Base-by-base conservation (phyloP, 2,113 vertebrate species). In the Amphiprion ocellaris region DNA sequence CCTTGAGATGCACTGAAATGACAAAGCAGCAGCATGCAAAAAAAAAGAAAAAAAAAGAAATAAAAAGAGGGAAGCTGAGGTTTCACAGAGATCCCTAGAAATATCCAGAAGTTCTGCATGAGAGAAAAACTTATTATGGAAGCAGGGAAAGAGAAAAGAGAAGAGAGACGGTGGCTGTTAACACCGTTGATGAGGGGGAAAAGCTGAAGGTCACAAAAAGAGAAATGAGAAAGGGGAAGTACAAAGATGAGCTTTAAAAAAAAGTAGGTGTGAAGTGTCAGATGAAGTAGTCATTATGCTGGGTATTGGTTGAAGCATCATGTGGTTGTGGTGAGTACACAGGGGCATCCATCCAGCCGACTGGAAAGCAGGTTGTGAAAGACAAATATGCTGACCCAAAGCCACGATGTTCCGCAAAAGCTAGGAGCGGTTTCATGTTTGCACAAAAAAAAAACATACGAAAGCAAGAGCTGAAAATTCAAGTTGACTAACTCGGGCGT, bases 331-430 rank as follows among this genome's bases (percentile, higher is more conserved):
- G 88, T 69, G 78, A 76, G 77, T 19, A 64, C 80, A 87, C 84
- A 74, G 23, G 9, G 71, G 64, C 72, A 65, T 59, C 79, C 33
- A 26, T 63, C 74, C 59, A 77, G 68, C 24, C 14, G 19, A 73
- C 66, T 30, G 47, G 77, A 88, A 88, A 87, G 84, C 77, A 80
- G 76, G 84, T 88, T 92, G 90, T 92, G 90, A 92, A 93, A 90
- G 70, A 80, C 61, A 85, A 89, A 91, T 86, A 82, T 85, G 84
- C 83, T 92, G 87, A 89, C 77, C 82, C 74, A 58, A 84, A 87
- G 53, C 82, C 79, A 86, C 41, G 16, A 72, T 71, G 87, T 92
- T 93, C 88, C 70, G 55, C 87, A 90, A 88, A 87, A 63, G 60
- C 62, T 26, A 59, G 72, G 65, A 80, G 82, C 1, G 59, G 83